Evolutionary conservation across 2,113 vertebrate genomes (phyloP).

Genomic region (Cephalopterus ornatus): DNA sequence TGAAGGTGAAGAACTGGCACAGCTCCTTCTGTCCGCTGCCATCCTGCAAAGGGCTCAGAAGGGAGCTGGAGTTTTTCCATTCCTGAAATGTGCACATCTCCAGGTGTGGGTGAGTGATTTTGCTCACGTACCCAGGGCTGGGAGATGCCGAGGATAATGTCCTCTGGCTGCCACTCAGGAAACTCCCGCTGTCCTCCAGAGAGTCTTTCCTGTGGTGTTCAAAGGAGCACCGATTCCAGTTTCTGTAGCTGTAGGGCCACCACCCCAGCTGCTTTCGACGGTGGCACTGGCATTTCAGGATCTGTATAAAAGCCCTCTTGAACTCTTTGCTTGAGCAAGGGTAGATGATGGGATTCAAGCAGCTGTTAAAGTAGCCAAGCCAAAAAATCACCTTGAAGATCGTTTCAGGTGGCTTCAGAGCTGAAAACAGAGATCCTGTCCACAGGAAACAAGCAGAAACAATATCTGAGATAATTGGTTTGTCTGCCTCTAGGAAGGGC

Average conservation of each 20-base stretch:
- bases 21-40: neutral
- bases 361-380: constrained; percentile 98
- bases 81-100: constrained; percentile 79
- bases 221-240: constrained; percentile 83
- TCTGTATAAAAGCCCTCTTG: constrained; percentile 93
- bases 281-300: constrained; percentile 89
- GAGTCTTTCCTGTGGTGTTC: constrained; percentile 83
- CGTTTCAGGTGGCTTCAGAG: constrained; percentile 84
- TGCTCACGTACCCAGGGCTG: constrained; percentile 80
- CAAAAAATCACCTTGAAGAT: constrained; percentile 97
- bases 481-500: neutral
- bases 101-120: constrained; percentile 70
- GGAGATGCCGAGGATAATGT: constrained; percentile 81
- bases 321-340: constrained; percentile 98
- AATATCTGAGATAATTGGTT: neutral
- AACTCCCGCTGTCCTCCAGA: constrained; percentile 80
- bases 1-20: constrained; percentile 68
- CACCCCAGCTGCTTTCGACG: constrained; percentile 81
- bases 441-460: constrained; percentile 27
- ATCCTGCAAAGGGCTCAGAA: constrained; percentile 66
- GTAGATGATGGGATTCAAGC: constrained; percentile 97
- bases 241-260: constrained; percentile 85
- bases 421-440: constrained; percentile 87
- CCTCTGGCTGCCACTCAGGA: constrained; percentile 88
- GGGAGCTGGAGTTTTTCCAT: constrained; percentile 75